Evolutionary conservation across 2,888 invertebrate species (phyloP).

Genomic region (Exephanes ischioxanthus): DNA sequence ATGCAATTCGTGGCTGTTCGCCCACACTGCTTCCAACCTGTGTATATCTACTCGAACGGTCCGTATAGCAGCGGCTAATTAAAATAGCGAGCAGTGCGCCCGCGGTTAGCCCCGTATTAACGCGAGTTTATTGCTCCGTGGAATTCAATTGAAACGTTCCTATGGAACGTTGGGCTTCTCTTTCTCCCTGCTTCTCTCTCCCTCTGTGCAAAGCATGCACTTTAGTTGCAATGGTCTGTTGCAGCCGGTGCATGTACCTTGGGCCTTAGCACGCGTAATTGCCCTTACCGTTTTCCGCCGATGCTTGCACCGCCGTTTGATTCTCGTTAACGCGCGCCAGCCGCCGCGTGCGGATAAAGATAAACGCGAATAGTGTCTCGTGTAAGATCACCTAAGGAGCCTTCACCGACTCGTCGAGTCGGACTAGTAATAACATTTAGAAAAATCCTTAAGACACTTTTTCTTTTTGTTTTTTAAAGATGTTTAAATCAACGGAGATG

Average conservation of each 20-base stretch:
- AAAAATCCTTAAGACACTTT: not conserved
- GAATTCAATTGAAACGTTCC: slow-evolving; percentile 80
- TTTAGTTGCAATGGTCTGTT: slow-evolving; percentile 66
- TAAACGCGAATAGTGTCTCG: slow-evolving; percentile 14
- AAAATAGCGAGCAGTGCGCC: slow-evolving; percentile 79
- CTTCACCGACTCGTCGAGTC: not conserved
- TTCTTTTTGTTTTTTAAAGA: not conserved
- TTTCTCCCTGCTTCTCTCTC: not conserved
- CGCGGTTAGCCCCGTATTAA: slow-evolving; percentile 79
- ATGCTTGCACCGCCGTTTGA: slow-evolving; percentile 68
- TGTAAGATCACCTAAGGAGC: slow-evolving; percentile 4
- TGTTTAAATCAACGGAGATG: not conserved
- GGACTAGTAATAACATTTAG: not conserved
- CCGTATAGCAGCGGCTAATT: slow-evolving; percentile 76
- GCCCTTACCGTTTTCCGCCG: slow-evolving; percentile 71
- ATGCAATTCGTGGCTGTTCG: slow-evolving; percentile 36
- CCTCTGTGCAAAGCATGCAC: slow-evolving; percentile 15
- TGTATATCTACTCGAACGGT: slow-evolving; percentile 32
- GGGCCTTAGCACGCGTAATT: slow-evolving; percentile 68
- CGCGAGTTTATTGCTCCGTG: slow-evolving; percentile 79
- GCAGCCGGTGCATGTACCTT: slow-evolving; percentile 41
- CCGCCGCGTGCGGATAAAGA: slow-evolving; percentile 5
- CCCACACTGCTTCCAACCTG: slow-evolving; percentile 39
- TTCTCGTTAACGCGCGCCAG: slow-evolving; percentile 73
- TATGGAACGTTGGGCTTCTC: slow-evolving; percentile 64